These are phyloP conservation scores for Callipepla californica DNA, from an alignment of 2,113 vertebrate genomes.

Conservation along the genomic window DNA sequence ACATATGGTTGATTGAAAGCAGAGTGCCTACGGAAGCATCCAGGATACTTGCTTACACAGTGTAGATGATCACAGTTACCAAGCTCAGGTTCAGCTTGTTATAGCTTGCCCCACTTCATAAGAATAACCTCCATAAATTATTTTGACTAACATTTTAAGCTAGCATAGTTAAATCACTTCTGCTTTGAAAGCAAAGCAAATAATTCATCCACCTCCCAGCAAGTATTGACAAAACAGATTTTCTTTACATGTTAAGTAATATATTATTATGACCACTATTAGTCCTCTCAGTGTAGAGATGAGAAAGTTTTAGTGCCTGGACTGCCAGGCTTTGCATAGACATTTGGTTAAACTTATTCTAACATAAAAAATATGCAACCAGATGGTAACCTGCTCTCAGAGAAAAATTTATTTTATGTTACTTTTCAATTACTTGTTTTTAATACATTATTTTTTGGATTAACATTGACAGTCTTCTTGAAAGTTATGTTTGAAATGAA, in stretches of 20 bases:
- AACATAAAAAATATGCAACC: not conserved
- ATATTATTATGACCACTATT: not conserved
- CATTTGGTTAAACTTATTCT: not conserved
- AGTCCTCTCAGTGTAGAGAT: not conserved
- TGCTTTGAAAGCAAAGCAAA: constrained; percentile 15
- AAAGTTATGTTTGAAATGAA: constrained; percentile 15
- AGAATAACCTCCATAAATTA: not conserved
- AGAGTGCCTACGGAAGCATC: not conserved
- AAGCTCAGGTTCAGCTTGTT: not conserved
- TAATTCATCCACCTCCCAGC: not conserved
- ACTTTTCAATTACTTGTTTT: constrained; percentile 4
- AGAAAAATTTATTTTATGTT: not conserved
- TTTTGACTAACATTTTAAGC: not conserved
- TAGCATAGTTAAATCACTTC: not conserved
- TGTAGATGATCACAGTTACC: not conserved
- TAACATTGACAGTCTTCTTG: not conserved
- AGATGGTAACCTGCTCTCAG: not conserved
- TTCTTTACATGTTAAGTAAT: not conserved
- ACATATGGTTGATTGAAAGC: not conserved
- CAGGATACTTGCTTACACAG: not conserved
- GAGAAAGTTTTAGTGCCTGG: not conserved
- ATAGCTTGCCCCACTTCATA: rapidly evolving
- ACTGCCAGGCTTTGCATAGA: not conserved
- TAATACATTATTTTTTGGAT: not conserved
- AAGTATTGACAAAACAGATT: constrained; percentile 2